Percentiles rank a stretch among this genome's conserved stretches.
phyloP scores from a whole-genome alignment of 2,888 invertebrate species.

The Prosapia bicincta region DNA sequence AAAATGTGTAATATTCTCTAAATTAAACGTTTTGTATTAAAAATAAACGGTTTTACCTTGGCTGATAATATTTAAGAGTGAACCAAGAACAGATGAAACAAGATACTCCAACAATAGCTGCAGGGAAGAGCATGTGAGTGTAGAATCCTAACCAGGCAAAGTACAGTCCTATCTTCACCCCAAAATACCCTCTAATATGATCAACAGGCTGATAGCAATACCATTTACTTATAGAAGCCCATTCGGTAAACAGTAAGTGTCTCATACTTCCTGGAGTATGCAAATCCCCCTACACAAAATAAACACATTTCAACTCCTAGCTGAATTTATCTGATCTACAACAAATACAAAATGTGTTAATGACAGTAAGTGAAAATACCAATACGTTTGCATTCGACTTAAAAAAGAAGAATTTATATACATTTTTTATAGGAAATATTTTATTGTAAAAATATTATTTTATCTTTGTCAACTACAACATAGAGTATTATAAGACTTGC shows the following conservation, averaged over 20 bases:
- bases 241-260: constrained; percentile 52
- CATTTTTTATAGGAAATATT: no score
- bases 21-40: no score
- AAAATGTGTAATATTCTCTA: no score
- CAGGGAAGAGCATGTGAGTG: constrained; percentile 55
- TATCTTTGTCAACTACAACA: no score
- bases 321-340: no score
- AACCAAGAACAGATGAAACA: constrained; percentile 53
- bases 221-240: constrained; percentile 54
- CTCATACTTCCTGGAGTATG: constrained; percentile 43
- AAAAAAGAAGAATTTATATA: no score
- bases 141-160: constrained; percentile 59
- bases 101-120: constrained; percentile 53
- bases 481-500: no score
- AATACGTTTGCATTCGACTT: no score
- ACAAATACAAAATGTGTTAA: no score
- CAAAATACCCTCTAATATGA: constrained; percentile 56
- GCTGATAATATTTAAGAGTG: constrained; percentile 48
- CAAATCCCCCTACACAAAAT: constrained; percentile 39
- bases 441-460: no score
- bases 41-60: constrained; percentile 31
- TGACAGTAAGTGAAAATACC: no score
- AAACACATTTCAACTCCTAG: no score
- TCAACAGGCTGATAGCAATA: constrained; percentile 56
- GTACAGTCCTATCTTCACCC: constrained; percentile 56